Evolutionary conservation across 2,888 invertebrate genomes (phyloP).

Genomic region (Rhabditoides inermis): DNA sequence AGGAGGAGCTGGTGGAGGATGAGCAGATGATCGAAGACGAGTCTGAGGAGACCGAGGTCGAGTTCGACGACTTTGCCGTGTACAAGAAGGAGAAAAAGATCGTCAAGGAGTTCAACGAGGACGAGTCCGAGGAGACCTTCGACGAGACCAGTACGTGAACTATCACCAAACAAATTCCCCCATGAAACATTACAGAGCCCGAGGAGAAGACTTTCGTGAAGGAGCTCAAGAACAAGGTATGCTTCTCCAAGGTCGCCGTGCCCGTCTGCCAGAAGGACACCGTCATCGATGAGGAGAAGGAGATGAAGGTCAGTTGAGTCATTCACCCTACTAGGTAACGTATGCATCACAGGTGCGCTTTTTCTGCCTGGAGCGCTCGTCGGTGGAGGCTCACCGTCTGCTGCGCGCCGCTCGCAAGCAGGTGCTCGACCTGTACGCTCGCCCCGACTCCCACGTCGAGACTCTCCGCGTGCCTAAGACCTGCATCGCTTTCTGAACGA

Average conservation of each 20-base stretch:
- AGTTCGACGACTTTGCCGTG: background rate
- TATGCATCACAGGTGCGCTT: slow-evolving; percentile 2
- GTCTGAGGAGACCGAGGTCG: background rate
- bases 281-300: no score
- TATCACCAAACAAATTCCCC: no score
- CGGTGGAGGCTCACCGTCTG: background rate
- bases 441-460: slow-evolving; percentile 1
- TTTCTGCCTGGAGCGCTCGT: slow-evolving; percentile 1
- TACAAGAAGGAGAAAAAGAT: slow-evolving; percentile 2
- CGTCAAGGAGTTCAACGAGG: background rate
- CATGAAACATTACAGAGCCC: no score
- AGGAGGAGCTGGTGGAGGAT: slow-evolving; percentile 3
- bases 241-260: no score
- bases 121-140: no score
- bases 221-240: no score
- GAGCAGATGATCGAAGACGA: background rate
- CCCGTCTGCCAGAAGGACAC: no score
- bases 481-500: background rate
- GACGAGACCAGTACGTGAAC: no score
- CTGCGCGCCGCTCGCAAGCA: slow-evolving; percentile 2
- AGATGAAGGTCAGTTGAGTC: no score
- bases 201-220: no score
- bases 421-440: background rate
- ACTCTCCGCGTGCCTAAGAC: slow-evolving; percentile 1
- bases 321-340: no score